Percentiles rank a stretch among this genome's conserved stretches.
phyloP scores from a whole-genome alignment of 37 sponge, comb jelly and placozoan genomes.

The Mnemiopsis leidyi region DNA sequence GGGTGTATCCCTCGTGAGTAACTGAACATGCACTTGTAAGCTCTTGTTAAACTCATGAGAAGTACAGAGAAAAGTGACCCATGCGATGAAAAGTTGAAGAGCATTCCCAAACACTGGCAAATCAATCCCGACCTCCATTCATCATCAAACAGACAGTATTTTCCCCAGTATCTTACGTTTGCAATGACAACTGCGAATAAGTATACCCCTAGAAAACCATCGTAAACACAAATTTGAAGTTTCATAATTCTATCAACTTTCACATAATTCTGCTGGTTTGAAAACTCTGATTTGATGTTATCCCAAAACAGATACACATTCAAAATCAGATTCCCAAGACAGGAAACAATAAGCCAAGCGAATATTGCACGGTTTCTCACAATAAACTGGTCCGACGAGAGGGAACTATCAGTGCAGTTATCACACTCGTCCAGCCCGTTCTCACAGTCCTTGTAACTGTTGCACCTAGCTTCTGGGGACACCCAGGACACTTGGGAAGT shows the following conservation, averaged over 20 bases:
- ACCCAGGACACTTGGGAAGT: not conserved
- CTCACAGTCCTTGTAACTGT: slow-evolving; percentile 44
- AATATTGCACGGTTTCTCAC: not conserved
- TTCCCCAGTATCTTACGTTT: not conserved
- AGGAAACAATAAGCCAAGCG: not conserved
- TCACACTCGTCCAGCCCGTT: not conserved
- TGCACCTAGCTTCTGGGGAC: not conserved
- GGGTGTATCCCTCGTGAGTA: not conserved
- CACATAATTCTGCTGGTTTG: not conserved
- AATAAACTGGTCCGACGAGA: slow-evolving; percentile 3
- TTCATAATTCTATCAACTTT: not conserved
- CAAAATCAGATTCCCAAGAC: not conserved
- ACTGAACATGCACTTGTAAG: not conserved
- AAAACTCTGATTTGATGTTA: not conserved
- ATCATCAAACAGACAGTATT: not conserved
- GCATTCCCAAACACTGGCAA: not conserved
- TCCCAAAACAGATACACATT: not conserved
- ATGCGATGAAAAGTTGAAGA: slow-evolving; percentile 22
- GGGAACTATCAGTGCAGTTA: not conserved
- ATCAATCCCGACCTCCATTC: not conserved
- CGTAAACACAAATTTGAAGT: not conserved
- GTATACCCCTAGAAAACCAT: not conserved
- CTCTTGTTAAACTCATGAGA: slow-evolving; percentile 11
- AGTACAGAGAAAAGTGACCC: slow-evolving; percentile 1
- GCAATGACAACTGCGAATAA: not conserved